Conservation (phyloP, 2,888 invertebrate species). For the Nephrotoma flavescens region DNA sequence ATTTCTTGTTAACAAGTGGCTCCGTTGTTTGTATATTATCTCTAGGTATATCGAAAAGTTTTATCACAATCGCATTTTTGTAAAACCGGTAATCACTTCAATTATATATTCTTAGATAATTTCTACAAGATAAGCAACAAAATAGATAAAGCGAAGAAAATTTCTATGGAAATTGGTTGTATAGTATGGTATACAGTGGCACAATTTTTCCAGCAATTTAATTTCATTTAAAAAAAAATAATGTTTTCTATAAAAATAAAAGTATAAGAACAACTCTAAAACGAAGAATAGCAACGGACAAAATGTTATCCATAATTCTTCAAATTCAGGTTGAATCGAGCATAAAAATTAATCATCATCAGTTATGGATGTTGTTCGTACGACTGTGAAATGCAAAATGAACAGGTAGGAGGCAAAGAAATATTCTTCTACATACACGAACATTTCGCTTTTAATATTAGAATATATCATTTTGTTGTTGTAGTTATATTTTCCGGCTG, state of each 20-base stretch:
- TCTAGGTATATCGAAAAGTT: neutral
- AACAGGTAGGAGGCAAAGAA: neutral
- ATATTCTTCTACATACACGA: neutral
- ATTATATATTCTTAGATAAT: neutral
- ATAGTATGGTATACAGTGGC: neutral
- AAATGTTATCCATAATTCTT: neutral
- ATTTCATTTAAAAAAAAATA: neutral
- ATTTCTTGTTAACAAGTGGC: neutral
- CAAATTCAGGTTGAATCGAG: neutral
- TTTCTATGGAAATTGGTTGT: neutral
- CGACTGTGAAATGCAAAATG: neutral
- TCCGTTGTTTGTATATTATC: neutral
- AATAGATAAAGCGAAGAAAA: neutral
- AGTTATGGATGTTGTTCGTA: neutral
- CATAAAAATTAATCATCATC: neutral
- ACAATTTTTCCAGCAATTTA: neutral
- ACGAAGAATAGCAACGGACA: neutral
- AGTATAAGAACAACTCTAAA: neutral
- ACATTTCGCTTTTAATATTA: neutral
- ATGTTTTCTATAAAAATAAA: neutral
- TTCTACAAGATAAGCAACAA: neutral
- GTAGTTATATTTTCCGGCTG: neutral
- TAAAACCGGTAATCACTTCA: neutral
- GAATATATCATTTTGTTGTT: neutral
- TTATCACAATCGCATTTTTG: neutral